Percentiles rank a stretch among this genome's conserved stretches.
Conservation (phyloP, 2,113 vertebrate genomes). For the Nestor notabilis region DNA sequence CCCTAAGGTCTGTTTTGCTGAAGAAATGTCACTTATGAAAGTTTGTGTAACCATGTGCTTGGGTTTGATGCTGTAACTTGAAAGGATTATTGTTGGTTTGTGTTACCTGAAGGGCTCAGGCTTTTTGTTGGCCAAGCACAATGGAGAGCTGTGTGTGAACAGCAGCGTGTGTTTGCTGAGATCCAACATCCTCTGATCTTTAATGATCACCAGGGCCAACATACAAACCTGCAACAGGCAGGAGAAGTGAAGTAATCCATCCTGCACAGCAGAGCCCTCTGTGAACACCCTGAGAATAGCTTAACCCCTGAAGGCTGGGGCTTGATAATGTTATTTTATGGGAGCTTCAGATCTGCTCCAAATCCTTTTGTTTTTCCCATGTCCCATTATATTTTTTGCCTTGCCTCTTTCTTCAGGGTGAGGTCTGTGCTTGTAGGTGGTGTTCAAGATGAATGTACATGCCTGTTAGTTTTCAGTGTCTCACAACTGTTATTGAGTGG, state of each 20-base stretch:
- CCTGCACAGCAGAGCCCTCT: background rate
- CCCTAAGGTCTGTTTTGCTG: background rate
- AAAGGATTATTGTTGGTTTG: background rate
- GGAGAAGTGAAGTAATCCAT: background rate
- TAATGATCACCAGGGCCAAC: background rate
- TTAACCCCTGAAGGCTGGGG: background rate
- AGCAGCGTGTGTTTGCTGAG: background rate
- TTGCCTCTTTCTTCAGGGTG: background rate
- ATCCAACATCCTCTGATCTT: background rate
- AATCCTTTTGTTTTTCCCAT: background rate
- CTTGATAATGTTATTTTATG: background rate
- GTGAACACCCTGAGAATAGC: background rate
- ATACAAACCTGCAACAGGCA: background rate
- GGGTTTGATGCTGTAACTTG: background rate
- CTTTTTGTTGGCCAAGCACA: background rate
- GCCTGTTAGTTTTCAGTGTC: background rate
- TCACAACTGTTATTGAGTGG: fast-evolving
- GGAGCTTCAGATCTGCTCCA: background rate
- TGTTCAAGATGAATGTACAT: background rate
- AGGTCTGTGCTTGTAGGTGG: fast-evolving
- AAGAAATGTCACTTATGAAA: background rate
- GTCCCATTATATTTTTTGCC: background rate
- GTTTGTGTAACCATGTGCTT: background rate
- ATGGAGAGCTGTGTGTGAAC: background rate
- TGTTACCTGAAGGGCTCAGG: background rate